phyloP scores from a whole-genome alignment of 1,140 invertebrate species.

The Zaprionus ornatus region DNA sequence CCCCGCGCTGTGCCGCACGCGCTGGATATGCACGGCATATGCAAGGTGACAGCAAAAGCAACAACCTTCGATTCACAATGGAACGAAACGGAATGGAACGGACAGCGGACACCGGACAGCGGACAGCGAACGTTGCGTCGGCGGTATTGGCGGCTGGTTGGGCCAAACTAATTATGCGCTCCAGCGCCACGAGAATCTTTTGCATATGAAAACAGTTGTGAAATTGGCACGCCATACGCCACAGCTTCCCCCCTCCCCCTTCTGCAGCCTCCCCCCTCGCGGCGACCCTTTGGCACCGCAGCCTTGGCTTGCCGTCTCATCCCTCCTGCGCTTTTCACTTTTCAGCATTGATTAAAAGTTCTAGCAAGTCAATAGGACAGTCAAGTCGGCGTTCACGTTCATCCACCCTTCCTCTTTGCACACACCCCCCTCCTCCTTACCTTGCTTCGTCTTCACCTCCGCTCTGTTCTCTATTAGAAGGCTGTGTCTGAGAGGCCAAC shows the following conservation, averaged over 20 bases:
- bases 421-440: not conserved
- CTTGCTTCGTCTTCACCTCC: not conserved
- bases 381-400: slow-evolving; percentile 7
- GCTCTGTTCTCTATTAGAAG: not conserved
- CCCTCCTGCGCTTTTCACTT: slow-evolving; percentile 13
- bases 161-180: slow-evolving; percentile 75
- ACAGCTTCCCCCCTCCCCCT: not conserved
- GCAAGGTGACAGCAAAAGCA: not conserved
- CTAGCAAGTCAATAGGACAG: slow-evolving; percentile 43
- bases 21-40: not conserved
- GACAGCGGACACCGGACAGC: not conserved
- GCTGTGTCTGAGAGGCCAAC: not conserved
- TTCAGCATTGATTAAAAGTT: slow-evolving; percentile 54
- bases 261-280: not conserved
- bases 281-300: not conserved
- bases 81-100: not conserved
- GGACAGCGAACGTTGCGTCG: not conserved
- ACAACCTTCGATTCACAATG: not conserved
- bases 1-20: not conserved
- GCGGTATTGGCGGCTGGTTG: slow-evolving; percentile 32
- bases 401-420: not conserved
- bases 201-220: slow-evolving; percentile 76
- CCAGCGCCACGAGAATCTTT: slow-evolving; percentile 62
- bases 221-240: slow-evolving; percentile 53
- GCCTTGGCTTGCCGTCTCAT: not conserved